phyloP scores from a whole-genome alignment of 2,113 vertebrate species.

The Bubo scandiacus region DNA sequence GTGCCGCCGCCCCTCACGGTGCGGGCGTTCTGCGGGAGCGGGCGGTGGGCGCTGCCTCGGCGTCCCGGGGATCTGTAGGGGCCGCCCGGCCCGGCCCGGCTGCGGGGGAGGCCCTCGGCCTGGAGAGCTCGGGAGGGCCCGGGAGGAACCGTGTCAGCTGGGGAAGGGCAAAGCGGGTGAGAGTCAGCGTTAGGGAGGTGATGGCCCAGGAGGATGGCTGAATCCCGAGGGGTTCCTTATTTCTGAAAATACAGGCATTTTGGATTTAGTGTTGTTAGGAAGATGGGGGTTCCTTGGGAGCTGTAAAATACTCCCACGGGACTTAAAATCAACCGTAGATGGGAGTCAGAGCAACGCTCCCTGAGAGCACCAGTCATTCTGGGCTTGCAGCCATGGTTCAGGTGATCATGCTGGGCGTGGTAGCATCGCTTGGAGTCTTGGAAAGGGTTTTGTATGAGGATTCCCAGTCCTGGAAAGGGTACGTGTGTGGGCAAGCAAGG shows the following conservation, averaged over 20 bases:
- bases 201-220: not conserved
- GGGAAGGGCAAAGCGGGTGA: not conserved
- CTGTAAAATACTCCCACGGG: not conserved
- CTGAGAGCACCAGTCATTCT: no score
- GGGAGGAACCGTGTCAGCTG: not conserved
- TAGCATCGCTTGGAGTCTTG: not conserved
- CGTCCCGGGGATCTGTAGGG: not conserved
- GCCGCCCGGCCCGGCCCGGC: not conserved
- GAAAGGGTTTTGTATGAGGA: no score
- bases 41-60: not conserved
- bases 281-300: not conserved
- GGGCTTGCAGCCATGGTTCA: not conserved
- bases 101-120: no score
- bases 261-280: not conserved
- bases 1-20: no score
- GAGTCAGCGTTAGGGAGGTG: fast-evolving
- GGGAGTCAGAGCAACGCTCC: not conserved
- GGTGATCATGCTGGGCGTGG: not conserved
- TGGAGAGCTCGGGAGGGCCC: no score
- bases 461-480: no score
- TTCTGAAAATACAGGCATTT: not conserved
- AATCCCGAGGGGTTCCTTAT: fast-evolving
- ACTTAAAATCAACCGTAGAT: not conserved
- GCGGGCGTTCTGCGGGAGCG: no score
- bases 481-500: not conserved